Percentiles rank a stretch among this genome's conserved stretches.
Conservation (phyloP, 2,797 vertebrate species). For the Neosilurus mollespiculum region DNA sequence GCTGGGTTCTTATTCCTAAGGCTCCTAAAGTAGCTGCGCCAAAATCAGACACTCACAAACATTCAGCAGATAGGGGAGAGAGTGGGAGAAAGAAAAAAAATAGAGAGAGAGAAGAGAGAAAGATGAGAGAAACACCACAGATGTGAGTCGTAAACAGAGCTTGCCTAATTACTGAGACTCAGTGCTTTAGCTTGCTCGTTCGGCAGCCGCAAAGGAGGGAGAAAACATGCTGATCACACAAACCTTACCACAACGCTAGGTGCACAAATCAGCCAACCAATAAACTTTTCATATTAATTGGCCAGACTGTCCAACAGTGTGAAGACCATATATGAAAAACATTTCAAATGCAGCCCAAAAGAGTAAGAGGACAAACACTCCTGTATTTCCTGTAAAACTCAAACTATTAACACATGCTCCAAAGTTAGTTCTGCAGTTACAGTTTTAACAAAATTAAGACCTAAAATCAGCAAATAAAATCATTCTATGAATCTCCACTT, state of each 20-base stretch:
- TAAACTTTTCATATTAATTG: constrained; percentile 47
- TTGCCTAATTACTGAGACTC: constrained; percentile 55
- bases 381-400: too few relatives aligned
- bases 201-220: constrained; percentile 40
- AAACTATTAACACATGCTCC: constrained; percentile 39
- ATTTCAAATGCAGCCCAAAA: constrained; percentile 14
- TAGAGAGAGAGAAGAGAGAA: neutral
- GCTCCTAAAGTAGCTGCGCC: constrained; percentile 18
- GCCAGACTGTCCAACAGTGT: constrained; percentile 42
- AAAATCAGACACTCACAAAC: constrained; percentile 37
- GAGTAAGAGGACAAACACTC: neutral
- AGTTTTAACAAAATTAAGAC: constrained; percentile 26
- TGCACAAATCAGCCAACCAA: constrained; percentile 33
- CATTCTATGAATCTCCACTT: neutral
- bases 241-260: constrained; percentile 41
- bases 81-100: neutral
- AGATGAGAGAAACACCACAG: constrained; percentile 23
- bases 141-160: constrained; percentile 46
- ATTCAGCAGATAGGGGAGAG: constrained; percentile 38
- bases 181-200: constrained; percentile 44
- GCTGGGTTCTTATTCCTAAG: constrained; percentile 19
- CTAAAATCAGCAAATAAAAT: constrained; percentile 43
- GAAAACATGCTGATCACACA: constrained; percentile 55
- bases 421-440: constrained; percentile 28
- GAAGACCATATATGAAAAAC: constrained; percentile 22